Evolutionary conservation across 2,888 invertebrate genomes (phyloP).

Genomic region (Stenurella melanura): DNA sequence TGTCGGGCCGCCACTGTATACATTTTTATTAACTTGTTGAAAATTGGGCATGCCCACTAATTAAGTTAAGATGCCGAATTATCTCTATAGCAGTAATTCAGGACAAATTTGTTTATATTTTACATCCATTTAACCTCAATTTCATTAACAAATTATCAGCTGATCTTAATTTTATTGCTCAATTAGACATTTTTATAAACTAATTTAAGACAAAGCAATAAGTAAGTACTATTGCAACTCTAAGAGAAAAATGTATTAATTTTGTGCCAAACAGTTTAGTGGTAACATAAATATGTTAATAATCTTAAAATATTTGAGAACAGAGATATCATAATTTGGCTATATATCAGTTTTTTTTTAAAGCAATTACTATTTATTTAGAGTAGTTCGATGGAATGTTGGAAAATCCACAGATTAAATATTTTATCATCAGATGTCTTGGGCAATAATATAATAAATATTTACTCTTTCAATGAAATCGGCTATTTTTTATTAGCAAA

Average conservation of each 20-base stretch:
- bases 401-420: background rate
- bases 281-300: background rate
- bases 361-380: background rate
- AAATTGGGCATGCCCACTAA: too few relatives aligned
- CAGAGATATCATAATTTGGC: background rate
- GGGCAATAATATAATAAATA: background rate
- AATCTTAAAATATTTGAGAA: background rate
- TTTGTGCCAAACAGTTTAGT: background rate
- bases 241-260: background rate
- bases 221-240: background rate
- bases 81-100: background rate
- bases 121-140: background rate
- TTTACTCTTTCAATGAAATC: background rate
- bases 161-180: background rate
- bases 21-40: too few relatives aligned
- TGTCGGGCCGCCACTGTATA: too few relatives aligned
- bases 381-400: background rate
- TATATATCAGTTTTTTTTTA: background rate
- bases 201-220: background rate
- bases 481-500: too few relatives aligned
- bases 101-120: background rate
- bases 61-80: too few relatives aligned
- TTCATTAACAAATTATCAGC: background rate
- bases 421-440: background rate
- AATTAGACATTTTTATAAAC: background rate